These are phyloP conservation scores for Cataglyphis rosenhaueri DNA, from an alignment of 2,888 invertebrate genomes.

Conservation along the genomic window DNA sequence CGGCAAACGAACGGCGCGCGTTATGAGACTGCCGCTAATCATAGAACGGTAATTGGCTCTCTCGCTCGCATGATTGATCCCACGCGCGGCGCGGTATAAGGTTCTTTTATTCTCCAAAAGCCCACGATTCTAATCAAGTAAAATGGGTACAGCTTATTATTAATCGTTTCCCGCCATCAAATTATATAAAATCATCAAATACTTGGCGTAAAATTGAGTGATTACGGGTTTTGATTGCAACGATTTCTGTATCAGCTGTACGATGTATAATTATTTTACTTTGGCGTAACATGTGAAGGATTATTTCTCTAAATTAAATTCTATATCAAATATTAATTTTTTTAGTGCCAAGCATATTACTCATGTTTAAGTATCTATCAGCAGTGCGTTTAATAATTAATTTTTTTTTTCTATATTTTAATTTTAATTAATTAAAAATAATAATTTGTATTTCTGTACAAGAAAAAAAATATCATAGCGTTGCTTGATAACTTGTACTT, in stretches of 20 bases:
- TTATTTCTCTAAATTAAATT: constrained; percentile 5
- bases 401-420: background rate
- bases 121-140: constrained; percentile 27
- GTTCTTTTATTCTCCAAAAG: constrained; percentile 40
- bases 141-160: constrained; percentile 44
- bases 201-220: constrained; percentile 38
- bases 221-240: constrained; percentile 28
- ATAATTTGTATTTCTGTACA: background rate
- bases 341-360: background rate
- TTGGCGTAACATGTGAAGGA: constrained; percentile 21
- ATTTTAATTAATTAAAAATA: background rate
- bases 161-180: constrained; percentile 46
- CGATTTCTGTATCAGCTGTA: background rate
- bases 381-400: background rate
- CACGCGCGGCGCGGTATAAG: constrained; percentile 25
- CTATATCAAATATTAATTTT: background rate
- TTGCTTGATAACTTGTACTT: background rate
- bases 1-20: constrained; percentile 9
- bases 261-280: constrained; percentile 16
- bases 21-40: constrained; percentile 47
- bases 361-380: background rate
- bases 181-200: background rate
- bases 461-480: background rate
- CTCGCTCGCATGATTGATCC: constrained; percentile 49
- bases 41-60: constrained; percentile 48